Evolutionary conservation across 2,113 vertebrate genomes (phyloP).

Genomic region (Entosphenus tridentatus): DNA sequence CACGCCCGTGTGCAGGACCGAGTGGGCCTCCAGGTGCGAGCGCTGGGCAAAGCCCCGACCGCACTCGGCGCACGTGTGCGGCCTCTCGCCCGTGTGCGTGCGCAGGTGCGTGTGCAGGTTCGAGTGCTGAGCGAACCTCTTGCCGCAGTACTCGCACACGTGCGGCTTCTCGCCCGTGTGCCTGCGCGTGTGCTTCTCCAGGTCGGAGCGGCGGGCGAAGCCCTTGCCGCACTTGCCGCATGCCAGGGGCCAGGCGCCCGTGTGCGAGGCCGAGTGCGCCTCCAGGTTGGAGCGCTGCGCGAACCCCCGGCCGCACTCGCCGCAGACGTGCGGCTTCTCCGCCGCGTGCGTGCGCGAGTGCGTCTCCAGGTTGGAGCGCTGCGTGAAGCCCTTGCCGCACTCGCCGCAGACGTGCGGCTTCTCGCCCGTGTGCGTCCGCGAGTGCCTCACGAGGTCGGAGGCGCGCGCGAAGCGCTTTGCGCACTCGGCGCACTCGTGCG

Average conservation of each 20-base stretch:
- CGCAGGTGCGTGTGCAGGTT: constrained; percentile 31
- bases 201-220: constrained; percentile 23
- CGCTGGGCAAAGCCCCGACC: background rate
- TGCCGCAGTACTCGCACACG: constrained; percentile 17
- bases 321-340: constrained; percentile 10
- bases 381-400: constrained; percentile 1
- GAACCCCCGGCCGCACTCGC: constrained; percentile 19
- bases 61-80: background rate
- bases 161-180: constrained; percentile 21
- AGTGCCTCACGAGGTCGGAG: constrained; percentile 1
- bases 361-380: background rate
- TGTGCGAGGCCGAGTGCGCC: constrained; percentile 14
- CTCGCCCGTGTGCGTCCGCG: constrained; percentile 1
- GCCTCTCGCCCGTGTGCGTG: background rate
- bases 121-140: constrained; percentile 20
- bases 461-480: background rate
- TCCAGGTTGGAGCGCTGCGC: constrained; percentile 15
- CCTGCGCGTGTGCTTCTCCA: constrained; percentile 20
- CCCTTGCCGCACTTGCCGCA: constrained; percentile 28
- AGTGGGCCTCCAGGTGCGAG: background rate
- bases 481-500: background rate
- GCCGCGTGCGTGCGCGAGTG: background rate
- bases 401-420: background rate
- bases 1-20: constrained; percentile 25
- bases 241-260: constrained; percentile 37